phyloP scores from a whole-genome alignment of 1,140 invertebrate genomes.

The Lasioglossum albipes region DNA sequence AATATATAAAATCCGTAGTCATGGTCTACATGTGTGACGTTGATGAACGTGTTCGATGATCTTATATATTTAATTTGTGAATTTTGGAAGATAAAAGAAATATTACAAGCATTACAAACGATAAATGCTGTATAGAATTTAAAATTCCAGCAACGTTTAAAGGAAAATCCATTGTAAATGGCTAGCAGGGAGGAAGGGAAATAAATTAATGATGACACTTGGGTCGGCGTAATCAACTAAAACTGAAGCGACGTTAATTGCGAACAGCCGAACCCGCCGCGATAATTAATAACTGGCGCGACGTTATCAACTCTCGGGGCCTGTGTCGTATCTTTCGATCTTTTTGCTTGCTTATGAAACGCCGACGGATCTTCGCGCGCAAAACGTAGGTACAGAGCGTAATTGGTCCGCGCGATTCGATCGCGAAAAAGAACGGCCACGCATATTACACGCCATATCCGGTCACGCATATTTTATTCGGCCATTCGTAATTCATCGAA shows the following conservation, averaged over 20 bases:
- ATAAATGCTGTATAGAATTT: background rate
- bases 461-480: slow-evolving; percentile 18
- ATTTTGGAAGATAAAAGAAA: no score
- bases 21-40: no score
- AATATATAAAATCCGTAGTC: no score
- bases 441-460: background rate
- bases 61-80: no score
- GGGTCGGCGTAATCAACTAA: slow-evolving; percentile 72
- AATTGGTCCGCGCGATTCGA: slow-evolving; percentile 12
- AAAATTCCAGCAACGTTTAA: background rate
- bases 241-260: slow-evolving; percentile 76
- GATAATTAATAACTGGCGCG: slow-evolving; percentile 74
- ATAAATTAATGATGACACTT: slow-evolving; percentile 72
- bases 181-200: slow-evolving; percentile 4
- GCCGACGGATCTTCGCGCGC: background rate
- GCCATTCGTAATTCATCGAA: slow-evolving; percentile 16
- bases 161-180: slow-evolving; percentile 20
- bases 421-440: slow-evolving; percentile 2
- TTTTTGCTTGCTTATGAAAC: background rate
- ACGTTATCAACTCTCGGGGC: slow-evolving; percentile 65
- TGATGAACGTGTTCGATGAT: no score
- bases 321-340: slow-evolving; percentile 35
- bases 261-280: slow-evolving; percentile 68
- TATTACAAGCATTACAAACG: no score
- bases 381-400: background rate